Conservation (phyloP, 1,140 invertebrate species). For the Euwallacea fornicatus region DNA sequence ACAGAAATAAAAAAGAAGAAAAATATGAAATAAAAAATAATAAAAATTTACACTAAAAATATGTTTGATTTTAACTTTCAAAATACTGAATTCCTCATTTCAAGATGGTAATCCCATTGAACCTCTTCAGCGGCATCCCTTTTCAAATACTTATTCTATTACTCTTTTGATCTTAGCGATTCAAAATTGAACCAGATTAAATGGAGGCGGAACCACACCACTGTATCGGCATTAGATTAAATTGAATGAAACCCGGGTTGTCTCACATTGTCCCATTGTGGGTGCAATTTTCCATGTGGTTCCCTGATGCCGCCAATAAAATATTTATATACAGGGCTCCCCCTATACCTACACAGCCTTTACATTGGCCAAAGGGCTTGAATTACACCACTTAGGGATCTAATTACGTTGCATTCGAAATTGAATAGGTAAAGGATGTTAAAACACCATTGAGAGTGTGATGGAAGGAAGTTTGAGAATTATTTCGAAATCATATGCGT, state of each 20-base stretch:
- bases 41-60: no score
- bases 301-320: constrained; percentile 32
- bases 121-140: no score
- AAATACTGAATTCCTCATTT: no score
- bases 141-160: no score
- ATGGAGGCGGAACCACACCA: constrained; percentile 25
- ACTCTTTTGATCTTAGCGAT: no score
- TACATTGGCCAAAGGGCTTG: constrained; percentile 25
- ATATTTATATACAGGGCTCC: constrained; percentile 23
- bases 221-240: constrained; percentile 4
- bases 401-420: constrained; percentile 24
- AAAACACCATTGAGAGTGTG: constrained; percentile 11
- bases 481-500: no score
- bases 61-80: no score
- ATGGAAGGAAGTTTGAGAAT: no score
- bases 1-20: no score
- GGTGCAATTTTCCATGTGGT: constrained; percentile 22
- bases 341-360: background rate
- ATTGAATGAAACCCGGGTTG: constrained; percentile 21
- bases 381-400: constrained; percentile 32
- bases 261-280: constrained; percentile 16
- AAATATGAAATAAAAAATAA: no score
- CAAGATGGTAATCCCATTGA: no score
- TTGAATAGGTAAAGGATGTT: constrained; percentile 19
- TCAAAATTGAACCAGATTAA: constrained; percentile 35